Evolutionary conservation across 2,113 vertebrate genomes (phyloP).

Genomic region (Atractosteus spatula): DNA sequence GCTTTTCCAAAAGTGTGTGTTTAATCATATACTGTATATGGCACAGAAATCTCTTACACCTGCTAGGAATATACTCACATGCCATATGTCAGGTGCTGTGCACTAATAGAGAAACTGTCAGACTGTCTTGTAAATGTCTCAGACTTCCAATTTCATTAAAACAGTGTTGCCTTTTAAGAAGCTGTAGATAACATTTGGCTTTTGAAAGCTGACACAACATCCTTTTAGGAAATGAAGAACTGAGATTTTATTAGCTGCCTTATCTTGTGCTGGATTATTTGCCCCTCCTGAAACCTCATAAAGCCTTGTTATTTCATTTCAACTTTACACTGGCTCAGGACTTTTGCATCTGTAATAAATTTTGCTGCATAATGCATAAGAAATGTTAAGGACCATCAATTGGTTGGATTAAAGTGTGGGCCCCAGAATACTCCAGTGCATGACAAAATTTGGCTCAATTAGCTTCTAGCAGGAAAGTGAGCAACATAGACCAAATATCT

Average conservation of each 20-base stretch:
- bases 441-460: too few species aligned
- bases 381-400: constrained; percentile 31
- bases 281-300: constrained; percentile 38
- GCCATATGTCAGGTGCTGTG: too few species aligned
- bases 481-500: too few species aligned
- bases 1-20: too few species aligned
- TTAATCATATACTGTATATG: too few species aligned
- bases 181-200: constrained; percentile 33
- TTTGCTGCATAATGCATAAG: constrained; percentile 32
- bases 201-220: constrained; percentile 29
- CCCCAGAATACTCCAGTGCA: constrained; percentile 26
- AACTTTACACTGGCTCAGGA: constrained; percentile 14
- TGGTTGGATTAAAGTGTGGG: constrained; percentile 35
- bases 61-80: too few species aligned
- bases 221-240: constrained; percentile 67
- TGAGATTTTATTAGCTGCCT: constrained; percentile 57
- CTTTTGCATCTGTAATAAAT: constrained; percentile 27
- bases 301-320: constrained; percentile 31
- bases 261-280: constrained; percentile 53
- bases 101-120: constrained; percentile 3
- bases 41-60: too few species aligned
- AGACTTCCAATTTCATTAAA: constrained; percentile 14
- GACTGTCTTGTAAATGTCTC: neutral
- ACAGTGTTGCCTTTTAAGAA: constrained; percentile 25
- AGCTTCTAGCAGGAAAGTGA: too few species aligned